These are phyloP conservation scores for Phenganax subtilis DNA, from an alignment of 92 coral and sea anemone species.

Conservation along the genomic window DNA sequence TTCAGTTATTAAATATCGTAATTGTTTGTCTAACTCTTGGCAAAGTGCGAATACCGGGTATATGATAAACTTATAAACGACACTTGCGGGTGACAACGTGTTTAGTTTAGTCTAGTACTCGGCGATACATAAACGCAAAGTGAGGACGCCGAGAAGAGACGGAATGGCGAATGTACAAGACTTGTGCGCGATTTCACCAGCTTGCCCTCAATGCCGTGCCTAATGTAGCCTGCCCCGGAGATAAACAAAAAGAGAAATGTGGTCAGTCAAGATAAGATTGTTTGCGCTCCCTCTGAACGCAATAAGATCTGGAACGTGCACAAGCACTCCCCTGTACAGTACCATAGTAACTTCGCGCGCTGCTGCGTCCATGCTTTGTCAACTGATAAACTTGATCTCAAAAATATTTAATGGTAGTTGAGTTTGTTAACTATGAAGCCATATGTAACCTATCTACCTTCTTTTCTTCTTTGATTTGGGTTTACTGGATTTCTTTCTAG, in stretches of 20 bases:
- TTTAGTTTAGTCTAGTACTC: slow-evolving; percentile 16
- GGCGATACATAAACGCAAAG: not conserved
- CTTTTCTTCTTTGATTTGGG: too few species aligned
- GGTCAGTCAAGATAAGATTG: slow-evolving; percentile 33
- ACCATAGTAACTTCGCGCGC: too few species aligned
- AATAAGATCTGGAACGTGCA: not conserved
- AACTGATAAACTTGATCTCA: too few species aligned
- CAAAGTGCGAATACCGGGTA: slow-evolving; percentile 17
- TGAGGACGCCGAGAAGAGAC: slow-evolving; percentile 15
- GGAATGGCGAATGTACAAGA: not conserved
- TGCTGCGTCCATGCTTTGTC: too few species aligned
- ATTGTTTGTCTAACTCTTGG: slow-evolving; percentile 32
- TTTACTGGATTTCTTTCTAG: too few species aligned
- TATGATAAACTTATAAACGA: slow-evolving; percentile 14
- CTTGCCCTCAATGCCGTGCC: slow-evolving; percentile 2
- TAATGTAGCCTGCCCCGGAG: slow-evolving; percentile 34
- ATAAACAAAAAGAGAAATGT: slow-evolving; percentile 36
- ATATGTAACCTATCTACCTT: too few species aligned
- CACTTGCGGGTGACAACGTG: slow-evolving; percentile 27
- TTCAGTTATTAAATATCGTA: slow-evolving; percentile 11
- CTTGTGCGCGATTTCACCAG: slow-evolving; percentile 17
- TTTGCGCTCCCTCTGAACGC: not conserved
- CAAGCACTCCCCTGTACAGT: not conserved
- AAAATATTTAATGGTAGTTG: too few species aligned
- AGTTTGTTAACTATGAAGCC: too few species aligned